These are phyloP conservation scores for Platypus cylindrus DNA, from an alignment of 2,888 invertebrate genomes.

Conservation along the genomic window DNA sequence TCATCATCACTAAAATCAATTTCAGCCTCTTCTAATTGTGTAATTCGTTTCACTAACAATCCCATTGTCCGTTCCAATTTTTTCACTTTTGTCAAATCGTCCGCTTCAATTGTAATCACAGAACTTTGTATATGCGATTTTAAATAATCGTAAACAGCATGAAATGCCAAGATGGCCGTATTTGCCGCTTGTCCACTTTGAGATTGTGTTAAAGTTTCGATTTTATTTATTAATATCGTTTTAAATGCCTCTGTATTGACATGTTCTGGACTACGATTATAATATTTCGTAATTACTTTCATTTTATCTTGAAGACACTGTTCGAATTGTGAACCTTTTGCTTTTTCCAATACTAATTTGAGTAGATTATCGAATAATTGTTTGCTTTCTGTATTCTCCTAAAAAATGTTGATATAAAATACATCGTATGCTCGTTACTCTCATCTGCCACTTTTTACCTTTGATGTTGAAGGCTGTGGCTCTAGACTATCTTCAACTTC, in stretches of 20 bases:
- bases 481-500: too few species aligned
- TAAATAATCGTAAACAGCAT: conserved; percentile 20
- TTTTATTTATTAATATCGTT: conserved; percentile 14
- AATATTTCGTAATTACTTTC: conserved; percentile 16
- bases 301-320: conserved; percentile 16
- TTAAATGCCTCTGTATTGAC: conserved; percentile 14
- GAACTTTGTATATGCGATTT: conserved; percentile 15
- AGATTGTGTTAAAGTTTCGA: conserved; percentile 12
- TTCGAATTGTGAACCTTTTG: conserved; percentile 15
- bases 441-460: background rate
- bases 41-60: conserved; percentile 52
- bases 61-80: conserved; percentile 43
- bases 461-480: background rate
- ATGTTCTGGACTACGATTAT: conserved; percentile 16
- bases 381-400: conserved; percentile 7
- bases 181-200: conserved; percentile 17
- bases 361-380: conserved; percentile 14
- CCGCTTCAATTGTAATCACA: conserved; percentile 17
- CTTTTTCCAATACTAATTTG: conserved; percentile 13
- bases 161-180: conserved; percentile 18
- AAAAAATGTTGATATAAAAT: too few species aligned
- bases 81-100: conserved; percentile 18
- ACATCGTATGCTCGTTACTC: too few species aligned
- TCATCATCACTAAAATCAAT: conserved; percentile 60
- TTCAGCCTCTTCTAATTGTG: conserved; percentile 53